Conservation (phyloP, 2,797 vertebrate genomes). For the Danionella dracula region DNA sequence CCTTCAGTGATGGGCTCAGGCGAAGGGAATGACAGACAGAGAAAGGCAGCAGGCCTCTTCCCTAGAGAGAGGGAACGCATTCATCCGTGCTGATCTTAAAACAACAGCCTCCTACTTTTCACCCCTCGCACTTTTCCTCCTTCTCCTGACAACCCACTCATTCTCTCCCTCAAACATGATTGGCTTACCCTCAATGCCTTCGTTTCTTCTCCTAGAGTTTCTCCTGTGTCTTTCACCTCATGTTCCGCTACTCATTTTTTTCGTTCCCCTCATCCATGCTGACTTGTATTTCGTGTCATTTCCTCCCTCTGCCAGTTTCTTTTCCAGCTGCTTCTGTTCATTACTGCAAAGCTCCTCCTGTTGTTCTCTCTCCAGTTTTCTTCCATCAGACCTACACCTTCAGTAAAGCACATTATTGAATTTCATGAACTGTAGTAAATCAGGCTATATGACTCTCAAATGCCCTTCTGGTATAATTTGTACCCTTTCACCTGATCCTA, state of each 20-base stretch:
- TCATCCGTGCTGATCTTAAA: conserved; percentile 77
- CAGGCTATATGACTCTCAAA: no score
- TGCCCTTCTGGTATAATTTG: no score
- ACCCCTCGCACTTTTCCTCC: conserved; percentile 13
- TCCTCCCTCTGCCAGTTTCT: not conserved
- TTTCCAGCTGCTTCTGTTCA: not conserved
- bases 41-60: conserved; percentile 59
- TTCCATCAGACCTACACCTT: conserved; percentile 20
- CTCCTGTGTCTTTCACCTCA: conserved; percentile 10
- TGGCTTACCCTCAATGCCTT: conserved; percentile 26
- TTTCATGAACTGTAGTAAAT: not conserved
- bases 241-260: not conserved
- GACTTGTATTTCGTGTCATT: not conserved
- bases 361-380: conserved; percentile 22
- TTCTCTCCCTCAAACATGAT: conserved; percentile 24
- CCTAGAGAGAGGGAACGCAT: conserved; percentile 58
- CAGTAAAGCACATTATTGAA: not conserved
- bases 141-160: conserved; percentile 25
- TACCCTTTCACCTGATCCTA: no score
- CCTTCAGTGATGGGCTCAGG: conserved; percentile 50
- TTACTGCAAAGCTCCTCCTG: conserved; percentile 18
- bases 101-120: conserved; percentile 61
- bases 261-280: not conserved
- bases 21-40: conserved; percentile 65
- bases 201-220: conserved; percentile 27